Evolutionary conservation across 2,113 vertebrate genomes (phyloP).

Genomic region (Heterochromis multidens): DNA sequence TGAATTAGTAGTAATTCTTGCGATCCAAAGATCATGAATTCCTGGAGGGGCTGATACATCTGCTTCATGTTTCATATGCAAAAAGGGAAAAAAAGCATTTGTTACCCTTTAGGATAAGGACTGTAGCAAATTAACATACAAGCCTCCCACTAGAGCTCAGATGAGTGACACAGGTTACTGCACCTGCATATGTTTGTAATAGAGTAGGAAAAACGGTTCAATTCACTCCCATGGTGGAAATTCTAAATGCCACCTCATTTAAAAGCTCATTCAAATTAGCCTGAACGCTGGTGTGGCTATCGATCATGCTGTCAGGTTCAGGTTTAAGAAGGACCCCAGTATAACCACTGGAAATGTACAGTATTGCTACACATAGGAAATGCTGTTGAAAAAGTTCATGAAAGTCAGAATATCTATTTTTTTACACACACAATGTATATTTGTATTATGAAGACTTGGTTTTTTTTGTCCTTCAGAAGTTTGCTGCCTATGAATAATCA

Average conservation of each 20-base stretch:
- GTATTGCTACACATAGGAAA: not conserved
- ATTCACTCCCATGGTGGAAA: slow-evolving; percentile 1
- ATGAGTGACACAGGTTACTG: slow-evolving; percentile 32
- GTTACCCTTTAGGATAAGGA: not conserved
- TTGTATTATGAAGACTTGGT: not conserved
- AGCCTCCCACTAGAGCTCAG: not conserved
- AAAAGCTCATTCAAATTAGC: slow-evolving; percentile 39
- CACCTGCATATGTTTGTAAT: slow-evolving; percentile 31
- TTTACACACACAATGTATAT: not conserved
- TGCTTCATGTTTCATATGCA: not conserved
- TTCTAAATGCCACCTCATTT: slow-evolving; percentile 47
- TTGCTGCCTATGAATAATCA: not conserved
- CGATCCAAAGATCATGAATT: not conserved
- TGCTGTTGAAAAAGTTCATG: not conserved
- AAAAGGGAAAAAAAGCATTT: not conserved
- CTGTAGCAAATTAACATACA: slow-evolving; percentile 12
- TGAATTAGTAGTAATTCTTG: not conserved
- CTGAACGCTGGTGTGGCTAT: slow-evolving; percentile 13
- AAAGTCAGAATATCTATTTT: not conserved
- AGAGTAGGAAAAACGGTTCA: slow-evolving; percentile 16
- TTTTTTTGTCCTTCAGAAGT: not conserved
- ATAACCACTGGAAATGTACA: not conserved
- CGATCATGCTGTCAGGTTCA: slow-evolving; percentile 35
- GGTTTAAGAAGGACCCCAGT: not conserved
- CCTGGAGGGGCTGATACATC: not conserved